Evolutionary conservation across 64 coral and sea anemone genomes (phyloP), one percentile per base, ranked within the genome.

Genomic region (Orbicella faveolata): DNA sequence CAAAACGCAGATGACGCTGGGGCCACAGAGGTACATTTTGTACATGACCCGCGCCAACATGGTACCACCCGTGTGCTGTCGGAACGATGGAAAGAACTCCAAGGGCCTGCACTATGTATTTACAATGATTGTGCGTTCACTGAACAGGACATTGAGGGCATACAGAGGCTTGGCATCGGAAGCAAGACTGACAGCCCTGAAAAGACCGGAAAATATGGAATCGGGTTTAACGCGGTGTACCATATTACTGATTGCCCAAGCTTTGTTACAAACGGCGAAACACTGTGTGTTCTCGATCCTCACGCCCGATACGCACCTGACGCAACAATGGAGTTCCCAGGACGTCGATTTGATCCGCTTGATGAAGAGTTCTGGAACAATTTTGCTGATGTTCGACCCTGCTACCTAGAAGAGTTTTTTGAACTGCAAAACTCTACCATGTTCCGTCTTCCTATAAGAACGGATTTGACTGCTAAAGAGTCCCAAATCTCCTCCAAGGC

Each of bases 201-300:
- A 20, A 93, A 95, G 66, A 80, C 77, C 16, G 96, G 96, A 37
- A 90, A 92, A 63, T 92, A 92, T 79, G 92, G 96, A 79, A 90
- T 98, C 19, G 96, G 96, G 2, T 95, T 98, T 65, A 98, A 95
- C 62, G 90, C 93, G 16, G 93, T 98, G 12, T 98, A 95, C 74
- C 96, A 98, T 54, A 30, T 98, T 2, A 98, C 96, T 51, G 96
- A 98, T 74, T 98, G 96, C 19, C 96, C 96, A 79, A 98, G 93
- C 63, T 98, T 98, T 33, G 83, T 98, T 18, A 90, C 96, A 67
- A 90, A 93, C 36, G 93, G 83, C 6, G 87, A 94, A 23, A 80
- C 88, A 33, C 77, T 98, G 5, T 98, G 93, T 30, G 92, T 98
- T 61, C 80, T 98, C 6, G 96, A 98, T 37, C 96, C 96, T 8